phyloP scores from a whole-genome alignment of 2,797 vertebrate species.

The Halcyon chelicuti region DNA sequence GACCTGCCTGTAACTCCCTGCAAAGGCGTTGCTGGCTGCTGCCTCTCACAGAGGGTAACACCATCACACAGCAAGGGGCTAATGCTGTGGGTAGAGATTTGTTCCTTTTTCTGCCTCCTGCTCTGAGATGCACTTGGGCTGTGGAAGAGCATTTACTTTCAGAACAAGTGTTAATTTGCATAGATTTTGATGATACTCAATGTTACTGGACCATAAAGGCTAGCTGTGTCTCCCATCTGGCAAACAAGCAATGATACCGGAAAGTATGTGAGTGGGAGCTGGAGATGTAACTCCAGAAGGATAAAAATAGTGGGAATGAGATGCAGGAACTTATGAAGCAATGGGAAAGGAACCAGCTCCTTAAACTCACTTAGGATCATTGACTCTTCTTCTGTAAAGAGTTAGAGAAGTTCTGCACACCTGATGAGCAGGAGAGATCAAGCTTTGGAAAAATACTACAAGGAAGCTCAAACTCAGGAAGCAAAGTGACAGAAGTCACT shows the following conservation, averaged over 20 bases:
- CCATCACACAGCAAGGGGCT: not conserved
- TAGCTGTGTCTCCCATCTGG: not conserved
- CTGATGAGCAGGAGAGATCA: not conserved
- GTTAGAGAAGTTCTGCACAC: not conserved
- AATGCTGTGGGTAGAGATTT: not conserved
- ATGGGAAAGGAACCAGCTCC: accelerated
- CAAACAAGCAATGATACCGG: not conserved
- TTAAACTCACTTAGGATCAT: not conserved
- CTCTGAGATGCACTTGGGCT: not conserved
- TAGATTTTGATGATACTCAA: not conserved
- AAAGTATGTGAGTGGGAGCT: not conserved
- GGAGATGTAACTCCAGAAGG: not conserved
- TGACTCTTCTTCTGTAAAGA: not conserved
- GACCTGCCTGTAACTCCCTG: not conserved
- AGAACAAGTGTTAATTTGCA: not conserved
- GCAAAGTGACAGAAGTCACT: not conserved
- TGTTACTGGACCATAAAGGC: not conserved
- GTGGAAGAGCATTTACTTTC: not conserved
- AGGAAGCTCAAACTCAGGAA: not conserved
- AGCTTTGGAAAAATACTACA: not conserved
- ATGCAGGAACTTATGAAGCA: not conserved
- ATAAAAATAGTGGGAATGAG: not conserved
- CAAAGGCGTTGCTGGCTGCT: not conserved
- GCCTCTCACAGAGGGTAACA: not conserved
- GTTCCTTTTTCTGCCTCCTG: not conserved